Percentiles rank a stretch among this genome's conserved stretches.
phyloP scores from a whole-genome alignment of 2,888 invertebrate genomes.

The Prosapia bicincta region DNA sequence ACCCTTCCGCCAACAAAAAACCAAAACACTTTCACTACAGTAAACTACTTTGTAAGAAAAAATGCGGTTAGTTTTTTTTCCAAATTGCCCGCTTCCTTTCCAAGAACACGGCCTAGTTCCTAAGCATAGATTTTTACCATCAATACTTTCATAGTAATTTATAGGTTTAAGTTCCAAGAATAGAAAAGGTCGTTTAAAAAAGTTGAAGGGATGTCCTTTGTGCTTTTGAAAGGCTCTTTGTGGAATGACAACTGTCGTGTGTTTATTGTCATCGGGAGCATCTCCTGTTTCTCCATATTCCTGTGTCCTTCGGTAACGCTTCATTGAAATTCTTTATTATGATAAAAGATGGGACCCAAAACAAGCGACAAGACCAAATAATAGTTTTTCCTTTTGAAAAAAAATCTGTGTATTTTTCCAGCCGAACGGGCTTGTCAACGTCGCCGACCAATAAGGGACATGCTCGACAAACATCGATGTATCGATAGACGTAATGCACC shows the following conservation, averaged over 20 bases:
- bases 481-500: not conserved
- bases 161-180: not conserved
- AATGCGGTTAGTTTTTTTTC: too few species aligned
- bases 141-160: not conserved
- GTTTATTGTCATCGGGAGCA: not conserved
- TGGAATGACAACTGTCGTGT: not conserved
- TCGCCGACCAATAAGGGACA: not conserved
- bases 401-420: conserved; percentile 26
- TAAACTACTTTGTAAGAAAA: too few species aligned
- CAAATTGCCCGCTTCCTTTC: too few species aligned
- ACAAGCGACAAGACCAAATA: conserved; percentile 21
- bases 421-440: conserved; percentile 21
- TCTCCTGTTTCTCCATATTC: not conserved
- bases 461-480: not conserved
- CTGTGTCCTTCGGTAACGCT: not conserved
- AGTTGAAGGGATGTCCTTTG: not conserved
- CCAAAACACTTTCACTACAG: too few species aligned
- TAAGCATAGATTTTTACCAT: not conserved
- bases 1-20: too few species aligned
- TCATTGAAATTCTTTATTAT: not conserved
- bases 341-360: not conserved
- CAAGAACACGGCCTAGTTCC: not conserved
- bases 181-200: not conserved
- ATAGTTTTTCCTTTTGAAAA: conserved; percentile 23
- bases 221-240: not conserved